Percentiles rank a stretch among this genome's conserved stretches.
Conservation (phyloP, 2,888 invertebrate species). For the Lampropteryx suffumata region DNA sequence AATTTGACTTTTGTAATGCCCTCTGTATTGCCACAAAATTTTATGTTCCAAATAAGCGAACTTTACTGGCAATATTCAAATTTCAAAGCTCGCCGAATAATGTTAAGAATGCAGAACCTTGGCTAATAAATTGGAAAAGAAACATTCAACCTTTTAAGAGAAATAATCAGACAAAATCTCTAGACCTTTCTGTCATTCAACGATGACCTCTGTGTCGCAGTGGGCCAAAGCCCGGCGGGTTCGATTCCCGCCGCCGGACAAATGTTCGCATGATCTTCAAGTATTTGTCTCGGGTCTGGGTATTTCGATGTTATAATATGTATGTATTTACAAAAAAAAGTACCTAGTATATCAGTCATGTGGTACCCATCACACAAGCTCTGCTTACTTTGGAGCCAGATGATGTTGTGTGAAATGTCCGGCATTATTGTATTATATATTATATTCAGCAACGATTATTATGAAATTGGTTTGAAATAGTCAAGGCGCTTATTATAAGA, state of each 20-base stretch:
- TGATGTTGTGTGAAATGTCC: too few relatives aligned
- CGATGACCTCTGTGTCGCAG: too few relatives aligned
- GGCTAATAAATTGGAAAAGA: constrained; percentile 56
- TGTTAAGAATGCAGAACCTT: constrained; percentile 51
- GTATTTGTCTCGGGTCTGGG: too few relatives aligned
- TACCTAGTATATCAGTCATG: too few relatives aligned
- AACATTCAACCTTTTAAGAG: constrained; percentile 57
- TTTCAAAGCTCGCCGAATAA: constrained; percentile 44
- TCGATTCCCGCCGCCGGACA: too few relatives aligned
- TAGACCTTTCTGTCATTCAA: constrained; percentile 59
- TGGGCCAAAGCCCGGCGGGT: too few relatives aligned
- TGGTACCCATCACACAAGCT: too few relatives aligned
- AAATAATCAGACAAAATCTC: constrained; percentile 57
- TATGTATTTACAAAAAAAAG: too few relatives aligned
- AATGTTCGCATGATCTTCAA: too few relatives aligned
- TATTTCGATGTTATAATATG: too few relatives aligned
- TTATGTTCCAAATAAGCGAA: constrained; percentile 10
- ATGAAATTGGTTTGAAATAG: constrained; percentile 45
- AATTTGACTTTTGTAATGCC: background rate
- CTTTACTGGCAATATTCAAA: constrained; percentile 14
- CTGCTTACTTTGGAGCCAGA: too few relatives aligned
- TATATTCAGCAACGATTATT: constrained; percentile 59
- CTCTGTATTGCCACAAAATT: constrained; percentile 1
- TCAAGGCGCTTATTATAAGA: constrained; percentile 47
- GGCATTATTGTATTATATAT: too few relatives aligned